Evolutionary conservation across 2,113 vertebrate genomes (phyloP), one percentile per base, ranked within the genome.

Genomic region (Noctilio leporinus): DNA sequence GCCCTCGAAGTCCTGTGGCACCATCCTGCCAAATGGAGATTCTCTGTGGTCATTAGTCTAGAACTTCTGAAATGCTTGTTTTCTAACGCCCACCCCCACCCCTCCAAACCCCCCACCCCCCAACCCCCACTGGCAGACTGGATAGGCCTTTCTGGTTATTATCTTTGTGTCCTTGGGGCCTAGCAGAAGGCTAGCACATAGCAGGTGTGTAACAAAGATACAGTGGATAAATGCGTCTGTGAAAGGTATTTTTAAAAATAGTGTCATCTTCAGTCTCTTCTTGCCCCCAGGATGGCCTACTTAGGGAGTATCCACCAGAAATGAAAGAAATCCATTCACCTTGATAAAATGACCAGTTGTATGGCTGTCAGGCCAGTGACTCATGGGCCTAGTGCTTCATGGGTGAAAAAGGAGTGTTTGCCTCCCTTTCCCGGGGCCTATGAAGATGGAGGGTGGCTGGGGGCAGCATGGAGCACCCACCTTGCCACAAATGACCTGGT

Each of bases 21-120:
- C 4, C 0, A 1, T 28, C 28, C 28, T 33, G 2, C 49, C 4
- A 15, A 16, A 38, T 16, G 7, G 3, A 20, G 17, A 38, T 43
- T n/a, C 26, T 55, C 75, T 10, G 30, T 30, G 64, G 89, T 43
- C 11, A 19, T 73, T 14, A 62, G 57, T 33, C 0, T 11, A 40
- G 51, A 30, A 38, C 33, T 47, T 85, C 40, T 26, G 57, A 70
- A 73, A 77, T 45, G 62, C 73, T 47, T 38, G 26, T 51, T 53
- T 86, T 5, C 16, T 26, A 20, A 30, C 59, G n/a, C n/a, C n/a
- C 11, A 28, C 47, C 47, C 6, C 7, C 47, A 30, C 28, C 28
- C 28, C 59, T 12, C 7, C 24, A 20, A 28, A n/a, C n/a, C 24
- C 26, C 72, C 26, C 11, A 0, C 7, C 20, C 10, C 5, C 19